phyloP scores from a whole-genome alignment of 2,888 invertebrate species.

The Thalpophila matura region DNA sequence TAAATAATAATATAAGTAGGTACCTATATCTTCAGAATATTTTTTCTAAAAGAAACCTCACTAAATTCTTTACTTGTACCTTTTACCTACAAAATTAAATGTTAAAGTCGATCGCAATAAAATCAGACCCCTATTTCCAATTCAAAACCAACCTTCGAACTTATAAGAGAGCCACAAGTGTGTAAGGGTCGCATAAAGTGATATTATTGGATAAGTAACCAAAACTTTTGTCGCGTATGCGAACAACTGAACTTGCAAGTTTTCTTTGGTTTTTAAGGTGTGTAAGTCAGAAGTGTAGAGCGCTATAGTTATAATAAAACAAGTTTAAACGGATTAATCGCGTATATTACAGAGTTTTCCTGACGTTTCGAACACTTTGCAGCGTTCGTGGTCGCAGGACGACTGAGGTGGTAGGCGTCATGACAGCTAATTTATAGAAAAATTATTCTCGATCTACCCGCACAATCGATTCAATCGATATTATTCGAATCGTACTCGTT shows the following conservation, averaged over 20 bases:
- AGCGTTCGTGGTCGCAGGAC: no score
- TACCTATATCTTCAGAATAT: no score
- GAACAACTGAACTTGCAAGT: constrained; percentile 58
- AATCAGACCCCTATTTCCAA: constrained; percentile 34
- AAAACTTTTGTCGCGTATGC: constrained; percentile 65
- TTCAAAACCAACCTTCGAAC: constrained; percentile 55
- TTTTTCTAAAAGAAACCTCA: no score
- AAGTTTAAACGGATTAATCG: no score
- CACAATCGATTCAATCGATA: no score
- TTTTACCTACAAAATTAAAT: neutral
- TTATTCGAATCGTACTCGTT: no score
- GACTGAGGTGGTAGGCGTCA: no score
- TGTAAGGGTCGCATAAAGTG: constrained; percentile 63
- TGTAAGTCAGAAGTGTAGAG: constrained; percentile 31
- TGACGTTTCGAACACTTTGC: no score
- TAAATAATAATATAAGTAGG: no score
- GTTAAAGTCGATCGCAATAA: constrained; percentile 15
- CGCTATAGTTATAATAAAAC: neutral
- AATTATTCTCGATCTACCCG: no score
- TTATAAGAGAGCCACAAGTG: constrained; percentile 58
- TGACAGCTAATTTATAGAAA: no score
- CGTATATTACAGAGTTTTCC: no score
- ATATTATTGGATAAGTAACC: constrained; percentile 71
- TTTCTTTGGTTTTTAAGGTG: constrained; percentile 39
- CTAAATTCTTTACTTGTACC: neutral